These are phyloP conservation scores for Siphonodentalium dalli DNA, from an alignment of 2,888 invertebrate genomes.

Conservation along the genomic window DNA sequence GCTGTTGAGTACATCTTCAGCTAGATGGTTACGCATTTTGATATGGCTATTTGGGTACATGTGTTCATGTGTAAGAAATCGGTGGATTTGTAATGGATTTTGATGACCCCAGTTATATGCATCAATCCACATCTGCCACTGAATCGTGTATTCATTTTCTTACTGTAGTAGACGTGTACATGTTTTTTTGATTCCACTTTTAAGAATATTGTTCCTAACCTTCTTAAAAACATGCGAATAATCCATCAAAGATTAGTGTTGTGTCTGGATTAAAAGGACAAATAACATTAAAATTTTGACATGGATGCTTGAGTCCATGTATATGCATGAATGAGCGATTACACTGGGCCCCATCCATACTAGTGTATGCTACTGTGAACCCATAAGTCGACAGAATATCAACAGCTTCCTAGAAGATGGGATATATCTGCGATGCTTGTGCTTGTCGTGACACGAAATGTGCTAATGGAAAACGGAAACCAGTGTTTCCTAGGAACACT, in stretches of 20 bases:
- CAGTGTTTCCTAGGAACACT: no score
- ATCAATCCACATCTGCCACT: constrained; percentile 28
- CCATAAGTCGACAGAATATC: constrained; percentile 7
- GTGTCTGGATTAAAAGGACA: constrained; percentile 4
- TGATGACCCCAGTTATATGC: constrained; percentile 26
- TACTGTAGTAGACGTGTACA: constrained; percentile 9
- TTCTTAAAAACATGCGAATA: constrained; percentile 24
- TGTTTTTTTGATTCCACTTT: constrained; percentile 12
- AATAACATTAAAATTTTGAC: background rate
- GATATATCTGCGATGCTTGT: constrained; percentile 20
- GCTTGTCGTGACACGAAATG: constrained; percentile 15
- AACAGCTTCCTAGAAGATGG: constrained; percentile 20
- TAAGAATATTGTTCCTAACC: constrained; percentile 24
- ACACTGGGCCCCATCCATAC: constrained; percentile 25
- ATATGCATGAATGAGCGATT: constrained; percentile 25
- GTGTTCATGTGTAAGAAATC: constrained; percentile 23
- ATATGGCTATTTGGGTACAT: constrained; percentile 17
- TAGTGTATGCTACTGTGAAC: constrained; percentile 16
- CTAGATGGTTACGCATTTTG: constrained; percentile 32
- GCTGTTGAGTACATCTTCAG: constrained; percentile 27
- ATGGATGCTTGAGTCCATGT: constrained; percentile 4
- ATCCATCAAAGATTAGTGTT: constrained; percentile 21
- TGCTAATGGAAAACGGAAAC: no score
- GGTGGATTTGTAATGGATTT: constrained; percentile 25
- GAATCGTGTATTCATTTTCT: constrained; percentile 11